These are phyloP conservation scores for Galleria mellonella DNA, from an alignment of 1,140 invertebrate species.

Conservation along the genomic window DNA sequence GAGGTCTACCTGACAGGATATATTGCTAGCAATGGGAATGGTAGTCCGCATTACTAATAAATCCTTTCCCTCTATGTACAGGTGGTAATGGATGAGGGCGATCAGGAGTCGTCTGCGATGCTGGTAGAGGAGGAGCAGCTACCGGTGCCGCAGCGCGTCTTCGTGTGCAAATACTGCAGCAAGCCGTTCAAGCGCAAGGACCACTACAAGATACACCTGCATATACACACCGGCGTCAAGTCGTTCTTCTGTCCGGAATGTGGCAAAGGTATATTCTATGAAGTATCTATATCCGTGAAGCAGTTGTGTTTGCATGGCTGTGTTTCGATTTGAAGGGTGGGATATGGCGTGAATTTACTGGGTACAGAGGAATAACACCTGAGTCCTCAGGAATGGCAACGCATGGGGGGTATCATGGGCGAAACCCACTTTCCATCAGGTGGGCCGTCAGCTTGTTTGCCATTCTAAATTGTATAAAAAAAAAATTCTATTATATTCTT, in stretches of 20 bases:
- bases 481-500: constrained; percentile 1
- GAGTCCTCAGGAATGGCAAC: no score
- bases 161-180: constrained; percentile 57
- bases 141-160: constrained; percentile 46
- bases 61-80: neutral
- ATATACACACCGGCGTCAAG: constrained; percentile 87
- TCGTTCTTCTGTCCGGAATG: constrained; percentile 85
- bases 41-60: no score
- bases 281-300: neutral
- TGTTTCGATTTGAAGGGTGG: no score
- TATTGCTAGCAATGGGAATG: no score
- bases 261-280: constrained; percentile 42
- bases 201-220: constrained; percentile 87
- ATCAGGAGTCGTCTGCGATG: neutral
- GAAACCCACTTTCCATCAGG: no score
- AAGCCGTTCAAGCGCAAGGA: constrained; percentile 73
- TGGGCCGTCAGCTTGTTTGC: no score
- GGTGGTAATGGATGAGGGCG: neutral
- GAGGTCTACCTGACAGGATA: no score
- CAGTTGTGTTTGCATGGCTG: no score
- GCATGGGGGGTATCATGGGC: no score
- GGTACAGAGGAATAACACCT: no score
- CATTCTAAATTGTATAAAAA: no score
- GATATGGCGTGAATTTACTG: no score
- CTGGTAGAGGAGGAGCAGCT: constrained; percentile 21